These are phyloP conservation scores for Corythaeola cristata DNA, from an alignment of 2,113 vertebrate species.

Conservation along the genomic window DNA sequence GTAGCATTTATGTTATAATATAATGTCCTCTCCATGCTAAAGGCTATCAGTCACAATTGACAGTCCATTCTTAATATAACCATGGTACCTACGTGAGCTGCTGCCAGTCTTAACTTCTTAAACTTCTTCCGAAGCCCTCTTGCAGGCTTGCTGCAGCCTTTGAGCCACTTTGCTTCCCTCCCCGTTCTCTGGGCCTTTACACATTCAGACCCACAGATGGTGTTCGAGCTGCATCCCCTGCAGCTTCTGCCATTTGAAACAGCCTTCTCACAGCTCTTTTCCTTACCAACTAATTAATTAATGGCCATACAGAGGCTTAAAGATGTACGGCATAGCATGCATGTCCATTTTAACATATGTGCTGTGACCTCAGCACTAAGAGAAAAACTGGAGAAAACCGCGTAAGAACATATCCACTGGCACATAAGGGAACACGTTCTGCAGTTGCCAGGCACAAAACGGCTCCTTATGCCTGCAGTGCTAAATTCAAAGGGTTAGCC, in stretches of 20 bases:
- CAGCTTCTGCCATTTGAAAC: neutral
- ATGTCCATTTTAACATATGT: neutral
- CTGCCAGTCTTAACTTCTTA: neutral
- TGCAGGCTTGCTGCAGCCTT: neutral
- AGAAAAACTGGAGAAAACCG: neutral
- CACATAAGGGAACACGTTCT: neutral
- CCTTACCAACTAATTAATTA: neutral
- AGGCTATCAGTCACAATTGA: neutral
- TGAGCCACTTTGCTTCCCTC: neutral
- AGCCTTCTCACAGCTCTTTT: neutral
- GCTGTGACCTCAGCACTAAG: fast-evolving
- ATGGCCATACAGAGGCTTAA: neutral
- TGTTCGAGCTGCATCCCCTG: neutral
- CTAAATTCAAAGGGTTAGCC: neutral
- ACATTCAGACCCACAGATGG: neutral
- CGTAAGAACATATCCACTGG: neutral
- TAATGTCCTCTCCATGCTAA: neutral
- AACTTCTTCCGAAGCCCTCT: neutral
- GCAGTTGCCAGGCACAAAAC: neutral
- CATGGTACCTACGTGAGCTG: neutral
- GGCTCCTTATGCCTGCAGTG: fast-evolving
- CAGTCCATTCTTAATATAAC: neutral
- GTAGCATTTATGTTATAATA: neutral
- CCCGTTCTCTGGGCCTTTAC: neutral
- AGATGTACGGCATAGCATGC: neutral